Evolutionary conservation across 2,888 invertebrate species (phyloP).

Genomic region (Magallana nippona): DNA sequence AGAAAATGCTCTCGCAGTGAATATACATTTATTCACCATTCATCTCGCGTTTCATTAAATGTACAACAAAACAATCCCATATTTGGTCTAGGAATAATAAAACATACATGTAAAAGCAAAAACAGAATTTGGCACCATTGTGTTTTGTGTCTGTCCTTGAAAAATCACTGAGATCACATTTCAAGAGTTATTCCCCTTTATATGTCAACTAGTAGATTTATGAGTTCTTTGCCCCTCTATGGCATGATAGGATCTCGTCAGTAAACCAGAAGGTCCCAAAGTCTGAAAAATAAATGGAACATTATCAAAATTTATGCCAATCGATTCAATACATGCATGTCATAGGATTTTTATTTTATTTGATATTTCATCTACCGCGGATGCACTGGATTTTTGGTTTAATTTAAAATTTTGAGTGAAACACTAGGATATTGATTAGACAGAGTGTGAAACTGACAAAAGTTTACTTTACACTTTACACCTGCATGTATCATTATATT

Average conservation of each 20-base stretch:
- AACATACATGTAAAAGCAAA: not conserved
- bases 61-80: conserved; percentile 20
- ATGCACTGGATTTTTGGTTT: not conserved
- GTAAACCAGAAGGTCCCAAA: not conserved
- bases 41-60: not conserved
- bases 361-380: too few species aligned
- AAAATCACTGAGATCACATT: conserved; percentile 9
- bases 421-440: too few species aligned
- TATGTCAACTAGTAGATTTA: not conserved
- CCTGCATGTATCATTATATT: conserved; percentile 8
- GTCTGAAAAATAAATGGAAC: not conserved
- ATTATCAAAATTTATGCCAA: not conserved
- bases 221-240: not conserved
- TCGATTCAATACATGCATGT: too few species aligned
- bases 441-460: not conserved
- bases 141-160: conserved; percentile 18
- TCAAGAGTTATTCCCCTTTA: conserved; percentile 28
- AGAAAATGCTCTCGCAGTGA: conserved; percentile 12
- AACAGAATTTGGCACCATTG: not conserved
- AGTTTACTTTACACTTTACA: not conserved
- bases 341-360: too few species aligned
- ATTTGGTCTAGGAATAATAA: too few species aligned
- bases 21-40: not conserved
- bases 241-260: not conserved
- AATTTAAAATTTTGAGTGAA: not conserved